Conservation (phyloP, 2,797 vertebrate genomes). For the Cirrhinus mrigala region DNA sequence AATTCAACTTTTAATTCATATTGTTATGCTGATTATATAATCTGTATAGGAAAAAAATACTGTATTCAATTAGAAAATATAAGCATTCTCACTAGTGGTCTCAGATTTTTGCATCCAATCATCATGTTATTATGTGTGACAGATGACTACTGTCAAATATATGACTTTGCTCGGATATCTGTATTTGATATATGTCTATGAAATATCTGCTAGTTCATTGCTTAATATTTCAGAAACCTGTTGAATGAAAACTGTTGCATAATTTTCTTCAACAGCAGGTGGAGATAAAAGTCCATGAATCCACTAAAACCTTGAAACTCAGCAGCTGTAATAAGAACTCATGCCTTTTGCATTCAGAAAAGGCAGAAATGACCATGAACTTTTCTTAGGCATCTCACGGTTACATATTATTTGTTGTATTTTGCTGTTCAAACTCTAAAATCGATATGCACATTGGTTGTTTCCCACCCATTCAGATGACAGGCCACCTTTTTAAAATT, state of each 20-base stretch:
- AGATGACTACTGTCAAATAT: neutral
- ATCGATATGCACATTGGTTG: neutral
- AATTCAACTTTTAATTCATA: neutral
- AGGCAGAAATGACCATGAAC: neutral
- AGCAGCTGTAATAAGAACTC: neutral
- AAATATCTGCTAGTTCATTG: neutral
- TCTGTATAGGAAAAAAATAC: neutral
- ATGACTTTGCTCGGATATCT: neutral
- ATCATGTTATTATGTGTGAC: neutral
- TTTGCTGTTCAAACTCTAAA: neutral
- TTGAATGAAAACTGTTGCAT: neutral
- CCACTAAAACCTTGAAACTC: neutral
- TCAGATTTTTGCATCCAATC: neutral
- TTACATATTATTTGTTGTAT: neutral
- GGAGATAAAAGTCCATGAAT: slow-evolving; percentile 62
- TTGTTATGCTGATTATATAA: neutral
- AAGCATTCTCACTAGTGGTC: neutral
- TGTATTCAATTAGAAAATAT: neutral
- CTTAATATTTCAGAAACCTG: neutral
- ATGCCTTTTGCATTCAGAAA: neutral
- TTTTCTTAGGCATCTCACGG: neutral
- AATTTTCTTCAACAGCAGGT: slow-evolving; percentile 55
- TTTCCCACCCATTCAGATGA: neutral
- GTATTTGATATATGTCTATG: neutral
- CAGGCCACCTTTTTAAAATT: neutral